Evolutionary conservation across 1,140 invertebrate genomes (phyloP), one percentile per base, ranked within the genome.

Genomic region (Papilio polytes): DNA sequence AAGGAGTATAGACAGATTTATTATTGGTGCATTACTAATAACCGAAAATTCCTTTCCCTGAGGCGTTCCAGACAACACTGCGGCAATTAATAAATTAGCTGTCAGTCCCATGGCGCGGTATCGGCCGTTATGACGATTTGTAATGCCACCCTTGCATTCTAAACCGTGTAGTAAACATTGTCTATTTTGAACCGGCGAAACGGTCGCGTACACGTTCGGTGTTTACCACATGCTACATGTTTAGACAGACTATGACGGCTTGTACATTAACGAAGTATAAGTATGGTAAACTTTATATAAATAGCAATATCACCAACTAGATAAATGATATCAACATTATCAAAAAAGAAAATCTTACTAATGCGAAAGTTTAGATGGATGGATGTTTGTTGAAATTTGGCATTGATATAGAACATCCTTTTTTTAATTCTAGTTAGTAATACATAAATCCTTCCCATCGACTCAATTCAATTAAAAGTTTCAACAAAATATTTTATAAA

Each of bases 111-210:
- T 26, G 80, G 84, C 85, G 82, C 86, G 85, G 88, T 89, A 89
- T 85, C 83, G 86, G 80, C 84, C 85, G 85, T 90, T 90, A 89
- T 89, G 87, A 90, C 89, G 83, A 91, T 91, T 90, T 88, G 87
- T 91, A 86, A 84, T 82, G 80, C 83, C 80, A 85, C 88, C 85
- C 88, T 83, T 84, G 82, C 83, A 82, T 86, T 83, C 82, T 84
- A 80, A 80, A 74, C 76, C 41, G 46, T 73, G 36, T 74, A 74
- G 84, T 85, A 88, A 84, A 88, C 83, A 89, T 78, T 51, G 84
- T 89, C 88, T 90, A 89, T 90, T 89, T 89, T 88, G 80, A 84
- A 84, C 72, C 80, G 73, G 22, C 53, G 53, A 36, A 78, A 78
- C 74, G 6, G 74, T 51, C 46, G 15, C 48, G 22, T 26, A 66